Percentiles rank a stretch among this genome's conserved stretches.
Evolutionary conservation across 2,797 vertebrate genomes (phyloP).

Genomic region (Pangasius larnaudii): DNA sequence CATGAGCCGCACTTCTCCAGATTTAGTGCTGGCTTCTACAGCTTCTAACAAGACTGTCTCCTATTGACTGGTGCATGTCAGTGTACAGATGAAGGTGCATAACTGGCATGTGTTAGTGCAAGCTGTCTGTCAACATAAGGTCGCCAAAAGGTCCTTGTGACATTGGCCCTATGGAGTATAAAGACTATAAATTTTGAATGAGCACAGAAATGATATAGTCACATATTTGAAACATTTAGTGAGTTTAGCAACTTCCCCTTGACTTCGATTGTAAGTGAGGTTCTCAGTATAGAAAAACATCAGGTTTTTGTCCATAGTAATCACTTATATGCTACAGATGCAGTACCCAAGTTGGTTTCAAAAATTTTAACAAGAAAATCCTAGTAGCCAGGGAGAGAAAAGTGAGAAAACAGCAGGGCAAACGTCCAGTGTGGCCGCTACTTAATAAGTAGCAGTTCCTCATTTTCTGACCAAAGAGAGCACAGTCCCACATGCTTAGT

Average conservation of each 20-base stretch:
- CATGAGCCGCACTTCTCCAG: neutral
- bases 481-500: neutral
- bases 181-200: neutral
- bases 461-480: neutral
- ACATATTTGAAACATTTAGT: neutral
- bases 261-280: neutral
- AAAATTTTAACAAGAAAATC: neutral
- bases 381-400: neutral
- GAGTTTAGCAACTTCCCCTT: neutral
- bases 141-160: neutral
- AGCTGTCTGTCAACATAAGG: neutral
- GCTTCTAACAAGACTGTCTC: neutral
- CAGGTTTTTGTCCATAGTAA: neutral
- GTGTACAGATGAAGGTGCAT: neutral
- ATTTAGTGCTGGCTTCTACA: neutral
- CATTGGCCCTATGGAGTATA: neutral
- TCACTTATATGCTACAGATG: neutral
- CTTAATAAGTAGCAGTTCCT: neutral
- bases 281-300: neutral
- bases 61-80: neutral
- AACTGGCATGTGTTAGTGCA: neutral
- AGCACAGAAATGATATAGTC: neutral
- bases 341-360: neutral
- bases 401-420: neutral
- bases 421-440: neutral